These are phyloP conservation scores for Protaetia brevitarsis DNA, from an alignment of 1,140 invertebrate genomes.

Conservation along the genomic window DNA sequence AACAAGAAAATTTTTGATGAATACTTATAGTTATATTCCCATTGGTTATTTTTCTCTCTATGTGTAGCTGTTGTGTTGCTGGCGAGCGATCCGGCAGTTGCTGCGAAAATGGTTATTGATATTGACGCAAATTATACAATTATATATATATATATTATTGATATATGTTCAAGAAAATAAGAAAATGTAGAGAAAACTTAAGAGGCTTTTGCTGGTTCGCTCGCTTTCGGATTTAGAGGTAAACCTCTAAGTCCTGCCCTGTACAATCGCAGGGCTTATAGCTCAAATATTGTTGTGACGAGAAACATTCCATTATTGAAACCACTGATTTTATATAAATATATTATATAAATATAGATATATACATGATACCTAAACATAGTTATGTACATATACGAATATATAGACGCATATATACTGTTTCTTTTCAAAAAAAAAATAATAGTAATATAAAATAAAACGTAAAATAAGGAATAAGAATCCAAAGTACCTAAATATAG, in stretches of 20 bases:
- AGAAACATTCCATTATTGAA: constrained; percentile 50
- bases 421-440: background rate
- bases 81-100: constrained; percentile 34
- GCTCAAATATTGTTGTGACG: constrained; percentile 52
- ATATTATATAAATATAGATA: constrained; percentile 21
- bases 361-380: constrained; percentile 27
- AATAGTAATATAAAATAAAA: no score
- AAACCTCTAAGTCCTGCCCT: constrained; percentile 35
- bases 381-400: constrained; percentile 17
- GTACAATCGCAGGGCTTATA: constrained; percentile 40
- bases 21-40: constrained; percentile 50
- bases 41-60: constrained; percentile 50
- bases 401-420: constrained; percentile 10
- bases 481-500: constrained; percentile 24
- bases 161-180: constrained; percentile 1
- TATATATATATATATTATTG: background rate
- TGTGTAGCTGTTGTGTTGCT: constrained; percentile 50
- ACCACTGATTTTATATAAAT: constrained; percentile 41
- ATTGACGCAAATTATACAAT: background rate
- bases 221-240: background rate
- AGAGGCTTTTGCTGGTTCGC: constrained; percentile 26
- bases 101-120: constrained; percentile 17
- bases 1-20: constrained; percentile 27
- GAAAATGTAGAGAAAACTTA: background rate
- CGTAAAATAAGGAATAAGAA: no score